Evolutionary conservation across 2,113 vertebrate species (phyloP).

Genomic region (Cisticola juncidis): DNA sequence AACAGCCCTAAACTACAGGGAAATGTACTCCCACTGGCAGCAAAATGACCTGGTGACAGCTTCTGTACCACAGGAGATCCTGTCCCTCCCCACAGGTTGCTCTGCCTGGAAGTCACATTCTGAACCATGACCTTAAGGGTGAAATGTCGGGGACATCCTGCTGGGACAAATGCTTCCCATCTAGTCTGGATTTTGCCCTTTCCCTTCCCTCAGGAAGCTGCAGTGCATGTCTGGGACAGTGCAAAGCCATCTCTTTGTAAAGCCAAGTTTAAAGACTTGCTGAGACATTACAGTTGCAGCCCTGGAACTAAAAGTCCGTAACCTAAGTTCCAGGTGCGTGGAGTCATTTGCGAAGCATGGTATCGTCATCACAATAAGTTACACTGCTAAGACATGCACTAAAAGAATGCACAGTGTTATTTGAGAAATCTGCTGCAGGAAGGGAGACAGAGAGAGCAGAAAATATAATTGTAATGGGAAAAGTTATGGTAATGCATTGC

Average conservation of each 20-base stretch:
- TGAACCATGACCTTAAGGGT: constrained; percentile 56
- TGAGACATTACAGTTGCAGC: constrained; percentile 50
- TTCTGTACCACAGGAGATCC: constrained; percentile 58
- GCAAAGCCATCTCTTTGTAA: constrained; percentile 20
- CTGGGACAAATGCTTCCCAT: constrained; percentile 60
- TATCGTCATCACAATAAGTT: constrained; percentile 48
- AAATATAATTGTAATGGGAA: constrained; percentile 28
- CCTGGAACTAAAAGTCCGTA: constrained; percentile 55
- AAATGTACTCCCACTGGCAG: constrained; percentile 60
- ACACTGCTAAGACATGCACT: constrained; percentile 3
- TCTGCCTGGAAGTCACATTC: constrained; percentile 60
- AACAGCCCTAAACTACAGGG: constrained; percentile 38
- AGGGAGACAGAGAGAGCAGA: not conserved
- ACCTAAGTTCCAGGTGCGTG: constrained; percentile 45
- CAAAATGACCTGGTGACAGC: constrained; percentile 74
- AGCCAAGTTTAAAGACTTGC: constrained; percentile 55
- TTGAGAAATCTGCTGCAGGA: constrained; percentile 25
- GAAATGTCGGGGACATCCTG: constrained; percentile 54
- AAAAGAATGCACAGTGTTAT: constrained; percentile 23
- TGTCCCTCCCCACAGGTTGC: constrained; percentile 48
- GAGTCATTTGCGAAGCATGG: constrained; percentile 37
- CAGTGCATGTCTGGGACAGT: not conserved
- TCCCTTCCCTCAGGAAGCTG: constrained; percentile 67
- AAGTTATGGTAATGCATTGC: not conserved
- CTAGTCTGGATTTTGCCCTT: constrained; percentile 59